These are phyloP conservation scores for Mormyrops attenuatus DNA, from an alignment of 2,797 vertebrate genomes.

Conservation along the genomic window DNA sequence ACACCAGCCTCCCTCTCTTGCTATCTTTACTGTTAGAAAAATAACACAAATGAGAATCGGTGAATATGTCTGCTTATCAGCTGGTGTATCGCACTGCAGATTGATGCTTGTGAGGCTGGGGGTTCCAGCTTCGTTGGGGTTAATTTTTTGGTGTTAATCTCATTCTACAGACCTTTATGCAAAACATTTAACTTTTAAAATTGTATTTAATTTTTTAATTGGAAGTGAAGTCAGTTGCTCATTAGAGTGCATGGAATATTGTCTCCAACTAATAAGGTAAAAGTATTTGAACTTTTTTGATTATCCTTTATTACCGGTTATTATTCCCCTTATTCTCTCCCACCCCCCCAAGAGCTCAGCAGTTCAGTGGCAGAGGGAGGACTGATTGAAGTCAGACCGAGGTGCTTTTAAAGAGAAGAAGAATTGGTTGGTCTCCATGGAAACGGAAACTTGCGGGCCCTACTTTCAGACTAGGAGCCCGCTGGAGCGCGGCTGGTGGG, in stretches of 20 bases:
- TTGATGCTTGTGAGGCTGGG: neutral
- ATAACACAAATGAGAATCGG: neutral
- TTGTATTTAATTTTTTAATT: neutral
- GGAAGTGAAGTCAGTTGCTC: neutral
- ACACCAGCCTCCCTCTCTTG: neutral
- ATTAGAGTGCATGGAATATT: slow-evolving; percentile 7
- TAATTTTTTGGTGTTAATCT: slow-evolving; percentile 1
- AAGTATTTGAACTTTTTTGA: neutral
- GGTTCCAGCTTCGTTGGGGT: neutral
- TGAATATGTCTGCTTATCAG: neutral
- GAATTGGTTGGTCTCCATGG: neutral
- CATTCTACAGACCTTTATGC: neutral
- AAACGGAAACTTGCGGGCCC: neutral
- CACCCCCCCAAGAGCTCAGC: neutral
- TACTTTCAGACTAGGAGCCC: neutral
- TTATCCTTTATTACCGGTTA: neutral
- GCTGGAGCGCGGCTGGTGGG: neutral
- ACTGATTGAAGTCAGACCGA: neutral
- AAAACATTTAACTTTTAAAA: neutral
- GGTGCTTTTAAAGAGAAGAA: neutral
- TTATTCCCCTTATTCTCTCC: neutral
- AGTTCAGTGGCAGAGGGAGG: neutral
- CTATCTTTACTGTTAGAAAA: neutral
- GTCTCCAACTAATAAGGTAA: neutral
- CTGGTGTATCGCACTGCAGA: neutral